Conservation (phyloP, 2,113 vertebrate genomes). For the Rhinoderma darwinii region DNA sequence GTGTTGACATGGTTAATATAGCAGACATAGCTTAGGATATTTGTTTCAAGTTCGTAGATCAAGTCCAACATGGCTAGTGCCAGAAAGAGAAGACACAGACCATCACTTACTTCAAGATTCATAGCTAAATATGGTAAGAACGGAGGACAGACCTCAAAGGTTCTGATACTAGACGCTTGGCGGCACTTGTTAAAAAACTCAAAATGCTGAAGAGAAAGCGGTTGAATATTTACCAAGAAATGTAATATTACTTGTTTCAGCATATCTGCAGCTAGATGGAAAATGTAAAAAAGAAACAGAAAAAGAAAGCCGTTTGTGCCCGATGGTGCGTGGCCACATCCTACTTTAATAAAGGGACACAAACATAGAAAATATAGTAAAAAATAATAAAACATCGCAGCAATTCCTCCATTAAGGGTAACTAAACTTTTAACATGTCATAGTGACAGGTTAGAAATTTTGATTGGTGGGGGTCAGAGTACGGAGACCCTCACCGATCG, state of each 20-base stretch:
- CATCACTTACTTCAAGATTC: background rate
- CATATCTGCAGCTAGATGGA: background rate
- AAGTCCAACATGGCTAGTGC: background rate
- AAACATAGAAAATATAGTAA: background rate
- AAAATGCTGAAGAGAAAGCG: background rate
- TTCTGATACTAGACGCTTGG: background rate
- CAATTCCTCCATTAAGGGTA: no score
- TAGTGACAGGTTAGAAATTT: no score
- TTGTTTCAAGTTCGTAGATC: background rate
- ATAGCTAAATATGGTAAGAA: constrained; percentile 49
- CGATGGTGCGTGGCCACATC: no score
- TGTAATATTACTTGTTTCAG: background rate
- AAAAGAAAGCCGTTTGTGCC: background rate
- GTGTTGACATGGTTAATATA: background rate
- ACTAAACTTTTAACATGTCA: no score
- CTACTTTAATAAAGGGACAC: no score
- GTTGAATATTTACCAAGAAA: background rate
- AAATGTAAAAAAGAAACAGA: background rate
- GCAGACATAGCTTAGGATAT: background rate
- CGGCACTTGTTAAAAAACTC: background rate
- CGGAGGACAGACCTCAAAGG: background rate
- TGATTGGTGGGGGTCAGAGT: no score
- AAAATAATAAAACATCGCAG: background rate
- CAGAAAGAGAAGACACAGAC: background rate
- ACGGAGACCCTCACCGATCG: no score